Conservation (phyloP, 2,888 invertebrate species). For the Tachina grossa region DNA sequence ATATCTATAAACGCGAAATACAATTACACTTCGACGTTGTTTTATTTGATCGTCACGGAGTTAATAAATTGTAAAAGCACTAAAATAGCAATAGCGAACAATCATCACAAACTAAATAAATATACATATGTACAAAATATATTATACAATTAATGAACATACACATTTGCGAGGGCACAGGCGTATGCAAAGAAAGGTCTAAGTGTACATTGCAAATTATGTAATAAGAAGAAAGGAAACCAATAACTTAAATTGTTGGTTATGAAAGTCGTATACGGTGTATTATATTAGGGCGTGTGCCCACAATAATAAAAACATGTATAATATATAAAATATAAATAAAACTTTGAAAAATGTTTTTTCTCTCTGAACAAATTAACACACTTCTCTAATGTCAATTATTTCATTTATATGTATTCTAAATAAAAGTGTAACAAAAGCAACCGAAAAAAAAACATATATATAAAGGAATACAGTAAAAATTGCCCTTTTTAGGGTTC, state of each 20-base stretch:
- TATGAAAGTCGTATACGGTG: slow-evolving; percentile 7
- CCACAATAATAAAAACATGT: too few species aligned
- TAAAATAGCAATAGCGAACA: slow-evolving; percentile 26
- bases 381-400: too few species aligned
- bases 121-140: not conserved
- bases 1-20: not conserved
- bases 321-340: not conserved
- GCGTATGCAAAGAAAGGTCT: not conserved
- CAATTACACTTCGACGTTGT: not conserved
- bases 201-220: slow-evolving; percentile 3
- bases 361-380: too few species aligned
- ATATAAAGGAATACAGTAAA: too few species aligned
- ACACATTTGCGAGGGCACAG: not conserved
- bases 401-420: too few species aligned
- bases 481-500: too few species aligned
- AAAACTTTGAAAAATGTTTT: not conserved
- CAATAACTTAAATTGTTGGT: slow-evolving; percentile 8
- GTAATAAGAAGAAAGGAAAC: slow-evolving; percentile 1
- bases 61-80: slow-evolving; percentile 35
- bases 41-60: slow-evolving; percentile 5
- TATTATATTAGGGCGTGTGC: not conserved
- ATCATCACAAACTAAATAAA: slow-evolving; percentile 1
- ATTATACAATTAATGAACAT: not conserved
- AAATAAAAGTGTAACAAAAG: too few species aligned
- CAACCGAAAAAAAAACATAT: too few species aligned